These are phyloP conservation scores for Nebria brevicollis DNA, from an alignment of 2,888 invertebrate species.

Conservation along the genomic window DNA sequence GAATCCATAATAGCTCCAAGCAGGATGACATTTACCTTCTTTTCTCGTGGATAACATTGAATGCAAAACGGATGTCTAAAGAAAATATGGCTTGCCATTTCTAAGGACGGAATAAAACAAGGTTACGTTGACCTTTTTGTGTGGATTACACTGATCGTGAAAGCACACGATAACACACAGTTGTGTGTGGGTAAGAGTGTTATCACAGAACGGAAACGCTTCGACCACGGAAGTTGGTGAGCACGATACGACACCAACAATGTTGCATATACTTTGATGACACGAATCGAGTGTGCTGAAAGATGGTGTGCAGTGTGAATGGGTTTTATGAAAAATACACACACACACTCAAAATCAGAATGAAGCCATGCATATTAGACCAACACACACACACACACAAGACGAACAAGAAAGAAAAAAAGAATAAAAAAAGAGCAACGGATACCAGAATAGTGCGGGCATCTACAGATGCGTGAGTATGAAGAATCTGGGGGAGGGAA, in stretches of 20 bases:
- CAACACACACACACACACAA: not conserved
- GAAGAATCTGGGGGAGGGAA: conserved; percentile 9
- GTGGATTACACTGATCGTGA: not conserved
- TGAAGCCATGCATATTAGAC: no score
- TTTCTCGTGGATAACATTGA: not conserved
- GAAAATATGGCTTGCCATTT: not conserved
- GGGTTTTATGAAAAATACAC: no score
- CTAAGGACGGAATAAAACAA: not conserved
- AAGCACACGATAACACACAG: not conserved
- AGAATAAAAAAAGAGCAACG: not conserved
- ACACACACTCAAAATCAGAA: no score
- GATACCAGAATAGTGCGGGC: not conserved
- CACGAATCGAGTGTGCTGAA: not conserved
- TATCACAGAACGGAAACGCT: not conserved
- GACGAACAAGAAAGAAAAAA: not conserved
- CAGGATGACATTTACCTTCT: not conserved
- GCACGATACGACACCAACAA: not conserved
- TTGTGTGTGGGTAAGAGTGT: not conserved
- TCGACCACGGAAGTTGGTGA: not conserved
- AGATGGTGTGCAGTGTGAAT: no score
- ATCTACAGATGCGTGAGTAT: not conserved
- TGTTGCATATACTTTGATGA: not conserved
- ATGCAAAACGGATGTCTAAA: not conserved
- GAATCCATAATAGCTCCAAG: not conserved
- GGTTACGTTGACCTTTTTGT: not conserved